Evolutionary conservation across 2,888 invertebrate species (phyloP).

Genomic region (Chalcis sispes): DNA sequence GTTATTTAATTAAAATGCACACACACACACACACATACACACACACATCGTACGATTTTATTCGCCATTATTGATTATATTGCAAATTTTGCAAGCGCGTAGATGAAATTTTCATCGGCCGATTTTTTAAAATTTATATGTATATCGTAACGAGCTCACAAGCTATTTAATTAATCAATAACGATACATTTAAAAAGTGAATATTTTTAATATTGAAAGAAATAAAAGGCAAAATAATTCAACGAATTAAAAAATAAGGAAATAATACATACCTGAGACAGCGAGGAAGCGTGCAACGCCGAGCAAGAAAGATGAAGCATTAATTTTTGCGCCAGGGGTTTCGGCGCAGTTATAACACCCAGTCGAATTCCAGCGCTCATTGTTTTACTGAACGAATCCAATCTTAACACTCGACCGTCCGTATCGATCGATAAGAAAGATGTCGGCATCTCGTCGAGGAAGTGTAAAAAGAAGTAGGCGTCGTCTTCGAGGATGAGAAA

Average conservation of each 20-base stretch:
- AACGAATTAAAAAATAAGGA: background rate
- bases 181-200: too few relatives aligned
- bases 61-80: too few relatives aligned
- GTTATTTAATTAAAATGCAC: too few relatives aligned
- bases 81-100: too few relatives aligned
- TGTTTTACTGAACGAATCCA: constrained; percentile 88
- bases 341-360: constrained; percentile 85
- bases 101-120: too few relatives aligned
- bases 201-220: background rate
- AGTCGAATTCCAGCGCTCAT: constrained; percentile 84
- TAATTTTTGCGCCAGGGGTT: constrained; percentile 79
- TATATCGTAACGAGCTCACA: too few relatives aligned
- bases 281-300: constrained; percentile 79
- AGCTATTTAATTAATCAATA: too few relatives aligned
- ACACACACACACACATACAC: too few relatives aligned
- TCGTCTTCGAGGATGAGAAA: constrained; percentile 89
- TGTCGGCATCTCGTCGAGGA: constrained; percentile 79
- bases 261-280: constrained; percentile 79
- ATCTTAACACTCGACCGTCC: constrained; percentile 85
- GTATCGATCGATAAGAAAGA: constrained; percentile 86
- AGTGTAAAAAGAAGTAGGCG: constrained; percentile 87
- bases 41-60: too few relatives aligned
- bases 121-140: too few relatives aligned
- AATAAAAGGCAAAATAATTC: background rate
- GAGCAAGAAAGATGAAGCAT: constrained; percentile 83